Percentiles rank a stretch among this genome's conserved stretches.
phyloP scores from a whole-genome alignment of 2,113 vertebrate genomes.

The Polyodon spathula region DNA sequence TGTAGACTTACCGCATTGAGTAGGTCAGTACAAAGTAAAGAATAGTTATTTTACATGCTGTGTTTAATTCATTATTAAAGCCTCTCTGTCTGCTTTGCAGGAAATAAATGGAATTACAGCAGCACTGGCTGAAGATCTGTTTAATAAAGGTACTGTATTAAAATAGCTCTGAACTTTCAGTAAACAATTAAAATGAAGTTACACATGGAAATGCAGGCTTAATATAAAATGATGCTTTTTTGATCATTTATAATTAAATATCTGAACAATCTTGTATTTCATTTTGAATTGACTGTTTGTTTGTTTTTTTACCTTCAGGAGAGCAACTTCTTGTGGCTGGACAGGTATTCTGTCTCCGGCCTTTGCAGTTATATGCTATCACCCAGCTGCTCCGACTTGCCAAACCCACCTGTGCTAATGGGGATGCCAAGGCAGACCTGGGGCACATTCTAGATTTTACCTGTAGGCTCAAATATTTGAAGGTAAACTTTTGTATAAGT shows the following conservation, averaged over 20 bases:
- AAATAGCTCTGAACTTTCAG: too few relatives aligned
- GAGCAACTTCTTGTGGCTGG: constrained; percentile 83
- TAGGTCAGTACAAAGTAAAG: too few relatives aligned
- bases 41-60: background rate
- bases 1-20: too few relatives aligned
- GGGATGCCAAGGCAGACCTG: constrained; percentile 88
- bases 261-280: background rate
- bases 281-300: background rate
- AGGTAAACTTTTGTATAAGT: constrained; percentile 52
- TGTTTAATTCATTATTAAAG: background rate
- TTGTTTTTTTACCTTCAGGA: constrained; percentile 58
- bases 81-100: constrained; percentile 48
- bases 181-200: too few relatives aligned
- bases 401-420: constrained; percentile 80
- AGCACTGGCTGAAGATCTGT: constrained; percentile 84
- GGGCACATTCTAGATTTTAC: constrained; percentile 96
- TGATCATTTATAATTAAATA: too few relatives aligned
- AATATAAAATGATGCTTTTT: too few relatives aligned
- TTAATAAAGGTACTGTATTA: constrained; percentile 72
- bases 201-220: too few relatives aligned
- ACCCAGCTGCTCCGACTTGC: constrained; percentile 80
- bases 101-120: constrained; percentile 90
- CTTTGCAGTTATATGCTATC: constrained; percentile 82
- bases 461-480: constrained; percentile 89
- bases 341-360: constrained; percentile 77